Percentiles rank a stretch among this genome's conserved stretches.
phyloP scores from a whole-genome alignment of 2,113 vertebrate genomes.

The Noctilio leporinus region DNA sequence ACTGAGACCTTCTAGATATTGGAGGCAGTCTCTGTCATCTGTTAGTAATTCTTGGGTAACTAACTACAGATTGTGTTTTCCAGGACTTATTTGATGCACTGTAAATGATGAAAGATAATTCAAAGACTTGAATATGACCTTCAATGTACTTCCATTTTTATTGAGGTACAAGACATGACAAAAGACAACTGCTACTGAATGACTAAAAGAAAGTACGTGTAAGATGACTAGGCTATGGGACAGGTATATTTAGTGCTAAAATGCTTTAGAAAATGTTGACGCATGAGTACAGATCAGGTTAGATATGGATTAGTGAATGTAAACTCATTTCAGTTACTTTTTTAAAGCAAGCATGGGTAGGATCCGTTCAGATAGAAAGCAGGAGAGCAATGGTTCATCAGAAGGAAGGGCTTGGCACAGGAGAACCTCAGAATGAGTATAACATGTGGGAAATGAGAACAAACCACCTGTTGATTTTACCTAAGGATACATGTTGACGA shows the following conservation, averaged over 20 bases:
- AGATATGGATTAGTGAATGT: background rate
- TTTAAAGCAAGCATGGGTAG: background rate
- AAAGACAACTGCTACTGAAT: background rate
- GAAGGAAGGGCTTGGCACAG: background rate
- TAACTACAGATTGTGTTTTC: background rate
- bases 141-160: background rate
- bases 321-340: background rate
- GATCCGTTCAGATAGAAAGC: background rate
- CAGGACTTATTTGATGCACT: background rate
- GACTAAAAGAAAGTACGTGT: background rate
- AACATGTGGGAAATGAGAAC: background rate
- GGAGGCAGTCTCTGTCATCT: background rate
- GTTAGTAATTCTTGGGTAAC: background rate
- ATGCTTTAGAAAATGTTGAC: background rate
- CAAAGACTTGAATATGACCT: background rate
- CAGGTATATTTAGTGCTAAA: background rate
- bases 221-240: background rate
- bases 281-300: background rate
- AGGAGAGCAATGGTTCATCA: background rate
- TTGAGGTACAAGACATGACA: background rate
- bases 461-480: background rate
- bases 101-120: background rate
- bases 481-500: background rate
- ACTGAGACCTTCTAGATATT: background rate
- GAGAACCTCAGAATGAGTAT: background rate